These are phyloP conservation scores for Cromileptes altivelis DNA, from an alignment of 2,113 vertebrate genomes.

Conservation along the genomic window DNA sequence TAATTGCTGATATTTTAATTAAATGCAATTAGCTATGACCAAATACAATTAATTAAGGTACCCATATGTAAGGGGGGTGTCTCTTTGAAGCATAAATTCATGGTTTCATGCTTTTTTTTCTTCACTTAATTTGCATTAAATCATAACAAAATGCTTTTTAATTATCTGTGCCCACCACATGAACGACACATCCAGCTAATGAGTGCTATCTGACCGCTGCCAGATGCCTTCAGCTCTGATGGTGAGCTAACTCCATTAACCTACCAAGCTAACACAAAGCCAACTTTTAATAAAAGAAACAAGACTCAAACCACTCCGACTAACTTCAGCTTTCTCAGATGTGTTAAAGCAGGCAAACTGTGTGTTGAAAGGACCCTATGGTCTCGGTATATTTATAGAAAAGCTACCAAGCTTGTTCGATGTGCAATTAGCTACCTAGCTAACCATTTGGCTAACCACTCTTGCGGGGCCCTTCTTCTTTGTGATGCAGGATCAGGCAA, in stretches of 20 bases:
- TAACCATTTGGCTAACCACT: constrained; percentile 73
- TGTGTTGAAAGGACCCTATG: fast-evolving
- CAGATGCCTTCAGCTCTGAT: constrained; percentile 50
- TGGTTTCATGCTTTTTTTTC: not conserved
- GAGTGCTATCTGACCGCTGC: constrained; percentile 30
- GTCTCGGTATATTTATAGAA: not conserved
- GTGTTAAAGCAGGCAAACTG: not conserved
- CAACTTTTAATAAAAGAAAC: constrained; percentile 41
- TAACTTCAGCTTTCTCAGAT: fast-evolving
- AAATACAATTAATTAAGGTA: not conserved
- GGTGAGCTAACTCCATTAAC: constrained; percentile 55
- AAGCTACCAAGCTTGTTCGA: constrained; percentile 11
- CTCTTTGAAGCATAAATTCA: not conserved
- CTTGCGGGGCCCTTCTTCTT: constrained; percentile 77
- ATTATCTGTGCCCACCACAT: not conserved
- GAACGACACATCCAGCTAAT: constrained; percentile 36
- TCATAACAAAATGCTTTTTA: not conserved
- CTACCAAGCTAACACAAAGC: constrained; percentile 47
- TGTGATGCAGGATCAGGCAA: constrained; percentile 82
- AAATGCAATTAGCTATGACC: not conserved
- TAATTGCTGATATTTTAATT: not conserved
- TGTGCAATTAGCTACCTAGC: constrained; percentile 64
- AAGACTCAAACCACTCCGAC: not conserved
- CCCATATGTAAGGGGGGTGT: not conserved
- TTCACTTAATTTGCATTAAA: not conserved